phyloP scores from a whole-genome alignment of 2,888 invertebrate genomes.

The Morinoia aosen region DNA sequence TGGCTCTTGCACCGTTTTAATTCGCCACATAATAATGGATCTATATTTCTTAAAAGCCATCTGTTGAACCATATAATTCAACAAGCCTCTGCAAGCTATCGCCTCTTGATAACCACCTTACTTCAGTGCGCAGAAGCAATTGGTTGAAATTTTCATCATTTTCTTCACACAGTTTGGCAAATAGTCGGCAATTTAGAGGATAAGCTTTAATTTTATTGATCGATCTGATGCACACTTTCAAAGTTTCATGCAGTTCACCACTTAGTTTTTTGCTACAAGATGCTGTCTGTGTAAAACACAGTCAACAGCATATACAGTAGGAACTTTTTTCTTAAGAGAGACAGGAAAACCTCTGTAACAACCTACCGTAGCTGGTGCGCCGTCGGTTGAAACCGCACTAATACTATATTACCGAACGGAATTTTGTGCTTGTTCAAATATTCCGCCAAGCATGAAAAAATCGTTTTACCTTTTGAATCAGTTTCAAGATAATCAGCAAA shows the following conservation, averaged over 20 bases:
- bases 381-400: constrained; percentile 56
- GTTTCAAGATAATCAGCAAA: constrained; percentile 56
- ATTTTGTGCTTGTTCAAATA: constrained; percentile 55
- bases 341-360: too few species aligned
- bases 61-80: not conserved
- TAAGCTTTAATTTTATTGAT: too few species aligned
- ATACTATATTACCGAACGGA: constrained; percentile 57
- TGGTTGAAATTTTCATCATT: constrained; percentile 14
- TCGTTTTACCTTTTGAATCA: constrained; percentile 55
- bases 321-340: too few species aligned
- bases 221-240: too few species aligned
- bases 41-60: not conserved
- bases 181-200: too few species aligned
- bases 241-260: constrained; percentile 28
- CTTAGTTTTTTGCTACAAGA: constrained; percentile 55
- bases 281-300: constrained; percentile 57
- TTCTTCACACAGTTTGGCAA: too few species aligned
- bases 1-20: constrained; percentile 47
- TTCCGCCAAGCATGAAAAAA: constrained; percentile 55
- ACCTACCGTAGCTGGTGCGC: constrained; percentile 52
- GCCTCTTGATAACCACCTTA: not conserved
- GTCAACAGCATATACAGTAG: constrained; percentile 54
- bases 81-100: too few species aligned
- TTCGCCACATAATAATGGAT: too few species aligned
- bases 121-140: not conserved